Percentiles rank a stretch among this genome's conserved stretches.
Evolutionary conservation across 2,113 vertebrate species (phyloP).

Genomic region (Rhinopomastus cyanomelas): DNA sequence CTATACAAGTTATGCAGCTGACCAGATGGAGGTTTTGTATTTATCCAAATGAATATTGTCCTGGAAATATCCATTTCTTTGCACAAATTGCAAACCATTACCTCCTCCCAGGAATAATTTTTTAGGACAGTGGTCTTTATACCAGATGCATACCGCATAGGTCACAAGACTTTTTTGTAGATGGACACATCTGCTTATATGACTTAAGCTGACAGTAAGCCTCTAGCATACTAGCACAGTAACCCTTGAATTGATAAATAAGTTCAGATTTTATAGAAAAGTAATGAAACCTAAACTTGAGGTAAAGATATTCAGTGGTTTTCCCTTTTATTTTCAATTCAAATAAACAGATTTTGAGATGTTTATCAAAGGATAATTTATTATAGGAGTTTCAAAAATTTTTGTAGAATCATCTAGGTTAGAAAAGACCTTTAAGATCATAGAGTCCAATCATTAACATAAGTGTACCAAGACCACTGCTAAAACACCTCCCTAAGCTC

Average conservation of each 20-base stretch:
- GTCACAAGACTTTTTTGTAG: background rate
- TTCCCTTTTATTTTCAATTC: background rate
- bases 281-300: background rate
- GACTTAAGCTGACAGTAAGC: background rate
- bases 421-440: too few species aligned
- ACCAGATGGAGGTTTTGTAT: background rate
- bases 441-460: too few species aligned
- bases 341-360: background rate
- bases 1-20: background rate
- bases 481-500: too few species aligned
- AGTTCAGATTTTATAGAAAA: background rate
- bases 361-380: background rate
- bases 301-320: background rate
- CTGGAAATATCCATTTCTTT: background rate
- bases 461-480: too few species aligned
- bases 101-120: background rate
- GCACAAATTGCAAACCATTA: background rate
- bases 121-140: background rate
- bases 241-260: background rate
- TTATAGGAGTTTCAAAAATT: background rate
- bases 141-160: accelerated
- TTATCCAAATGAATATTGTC: background rate
- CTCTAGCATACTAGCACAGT: background rate
- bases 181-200: background rate
- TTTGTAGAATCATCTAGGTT: too few species aligned